A percentile compares a stretch with the other conserved stretches of the same genome.
These are phyloP conservation scores for Mesorhabditis sp. DNA, from an alignment of 2,888 invertebrate species.

Conservation along the genomic window DNA sequence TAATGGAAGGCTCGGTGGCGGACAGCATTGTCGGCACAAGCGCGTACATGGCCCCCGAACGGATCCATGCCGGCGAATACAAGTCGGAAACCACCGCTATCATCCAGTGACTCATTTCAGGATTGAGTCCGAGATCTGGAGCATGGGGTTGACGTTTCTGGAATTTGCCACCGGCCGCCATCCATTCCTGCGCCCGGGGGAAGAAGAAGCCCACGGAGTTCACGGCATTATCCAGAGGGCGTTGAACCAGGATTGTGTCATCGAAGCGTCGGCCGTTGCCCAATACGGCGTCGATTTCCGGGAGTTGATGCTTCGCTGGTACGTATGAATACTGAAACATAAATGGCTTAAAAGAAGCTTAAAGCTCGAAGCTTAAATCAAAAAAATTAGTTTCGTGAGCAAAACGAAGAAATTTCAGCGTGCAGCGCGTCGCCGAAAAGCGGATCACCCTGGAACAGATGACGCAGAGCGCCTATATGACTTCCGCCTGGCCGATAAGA, in stretches of 20 bases:
- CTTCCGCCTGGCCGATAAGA: too few species aligned
- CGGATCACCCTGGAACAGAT: too few species aligned
- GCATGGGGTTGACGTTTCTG: background rate
- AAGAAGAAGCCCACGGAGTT: background rate
- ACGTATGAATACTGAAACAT: background rate
- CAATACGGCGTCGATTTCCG: background rate
- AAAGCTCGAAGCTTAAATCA: too few species aligned
- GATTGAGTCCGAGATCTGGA: conserved; percentile 6
- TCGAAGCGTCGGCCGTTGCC: background rate
- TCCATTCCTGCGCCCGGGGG: background rate
- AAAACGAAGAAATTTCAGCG: too few species aligned
- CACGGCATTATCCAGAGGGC: background rate
- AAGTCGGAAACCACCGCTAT: background rate
- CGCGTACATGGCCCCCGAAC: background rate
- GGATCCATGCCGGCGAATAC: background rate
- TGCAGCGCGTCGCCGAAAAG: too few species aligned
- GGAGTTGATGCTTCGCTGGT: background rate
- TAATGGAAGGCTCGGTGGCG: conserved; percentile 2
- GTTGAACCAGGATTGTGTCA: background rate
- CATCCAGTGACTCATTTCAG: background rate
- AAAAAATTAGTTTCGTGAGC: too few species aligned
- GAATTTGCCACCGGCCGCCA: background rate
- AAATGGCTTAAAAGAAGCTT: too few species aligned
- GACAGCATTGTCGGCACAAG: background rate
- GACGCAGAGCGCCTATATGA: too few species aligned